These are phyloP conservation scores for Enteromius afrohamiltoni DNA, from an alignment of 2,797 vertebrate species.

Conservation along the genomic window DNA sequence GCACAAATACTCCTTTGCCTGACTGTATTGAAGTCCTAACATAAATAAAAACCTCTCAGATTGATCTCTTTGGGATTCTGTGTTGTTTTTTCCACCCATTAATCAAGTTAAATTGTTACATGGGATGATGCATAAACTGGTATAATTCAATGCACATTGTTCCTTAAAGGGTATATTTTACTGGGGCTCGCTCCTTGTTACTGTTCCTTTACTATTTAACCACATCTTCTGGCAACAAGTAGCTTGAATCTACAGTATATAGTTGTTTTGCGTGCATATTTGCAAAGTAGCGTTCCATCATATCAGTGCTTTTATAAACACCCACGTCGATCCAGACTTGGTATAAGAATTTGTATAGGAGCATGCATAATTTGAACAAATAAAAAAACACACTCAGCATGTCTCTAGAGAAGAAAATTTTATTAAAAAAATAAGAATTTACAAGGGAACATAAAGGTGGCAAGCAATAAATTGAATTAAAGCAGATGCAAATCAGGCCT, in stretches of 20 bases:
- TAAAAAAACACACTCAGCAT: not conserved
- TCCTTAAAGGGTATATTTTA: not conserved
- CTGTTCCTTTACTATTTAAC: not conserved
- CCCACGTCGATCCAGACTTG: not conserved
- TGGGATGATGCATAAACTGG: not conserved
- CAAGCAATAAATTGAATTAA: not conserved
- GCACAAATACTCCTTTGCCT: not conserved
- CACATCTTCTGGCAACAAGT: not conserved
- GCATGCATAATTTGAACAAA: not conserved
- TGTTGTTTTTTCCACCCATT: not conserved
- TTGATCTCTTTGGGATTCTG: not conserved
- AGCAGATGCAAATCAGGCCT: not conserved
- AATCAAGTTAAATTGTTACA: not conserved
- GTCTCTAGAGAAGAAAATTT: not conserved
- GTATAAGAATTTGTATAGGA: not conserved
- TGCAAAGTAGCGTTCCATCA: not conserved
- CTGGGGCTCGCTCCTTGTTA: too few relatives aligned
- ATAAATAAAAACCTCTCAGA: not conserved
- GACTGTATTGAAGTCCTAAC: not conserved
- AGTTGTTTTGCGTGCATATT: not conserved
- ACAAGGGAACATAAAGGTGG: not conserved
- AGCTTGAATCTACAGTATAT: not conserved
- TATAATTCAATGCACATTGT: not conserved
- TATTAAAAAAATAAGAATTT: not conserved
- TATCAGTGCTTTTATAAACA: not conserved